Evolutionary conservation across 2,888 invertebrate genomes (phyloP).

Genomic region (Acleris holmiana): DNA sequence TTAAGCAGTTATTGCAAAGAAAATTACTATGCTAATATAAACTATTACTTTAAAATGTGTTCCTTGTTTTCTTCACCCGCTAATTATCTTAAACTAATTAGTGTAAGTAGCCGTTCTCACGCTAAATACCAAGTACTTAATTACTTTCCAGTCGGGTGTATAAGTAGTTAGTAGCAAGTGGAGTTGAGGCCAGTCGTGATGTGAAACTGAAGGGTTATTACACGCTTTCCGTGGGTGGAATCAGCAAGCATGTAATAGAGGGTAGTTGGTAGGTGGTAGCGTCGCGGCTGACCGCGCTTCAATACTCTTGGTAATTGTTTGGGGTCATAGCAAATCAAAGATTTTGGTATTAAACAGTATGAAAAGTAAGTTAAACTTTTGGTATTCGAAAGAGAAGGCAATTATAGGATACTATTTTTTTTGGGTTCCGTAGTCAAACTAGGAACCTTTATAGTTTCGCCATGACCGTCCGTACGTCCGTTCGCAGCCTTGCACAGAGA

Average conservation of each 20-base stretch:
- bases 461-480: no score
- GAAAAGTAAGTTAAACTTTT: no score
- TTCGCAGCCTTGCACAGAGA: no score
- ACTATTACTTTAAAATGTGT: conserved; percentile 1
- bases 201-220: conserved; percentile 24
- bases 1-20: no score
- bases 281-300: conserved; percentile 24
- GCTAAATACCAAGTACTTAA: conserved; percentile 26
- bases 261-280: conserved; percentile 12
- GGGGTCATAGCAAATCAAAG: neutral
- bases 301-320: neutral
- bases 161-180: conserved; percentile 23
- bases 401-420: no score
- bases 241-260: conserved; percentile 23
- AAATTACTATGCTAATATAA: neutral
- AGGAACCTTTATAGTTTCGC: no score
- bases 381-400: no score
- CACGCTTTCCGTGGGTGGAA: conserved; percentile 27
- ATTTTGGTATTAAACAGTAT: no score
- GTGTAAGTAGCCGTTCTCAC: conserved; percentile 32
- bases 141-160: conserved; percentile 30
- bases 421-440: no score
- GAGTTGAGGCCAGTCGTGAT: conserved; percentile 17
- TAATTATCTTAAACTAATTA: conserved; percentile 23
- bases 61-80: conserved; percentile 8